These are phyloP conservation scores for Thyatira batis DNA, from an alignment of 2,888 invertebrate species.

Conservation along the genomic window DNA sequence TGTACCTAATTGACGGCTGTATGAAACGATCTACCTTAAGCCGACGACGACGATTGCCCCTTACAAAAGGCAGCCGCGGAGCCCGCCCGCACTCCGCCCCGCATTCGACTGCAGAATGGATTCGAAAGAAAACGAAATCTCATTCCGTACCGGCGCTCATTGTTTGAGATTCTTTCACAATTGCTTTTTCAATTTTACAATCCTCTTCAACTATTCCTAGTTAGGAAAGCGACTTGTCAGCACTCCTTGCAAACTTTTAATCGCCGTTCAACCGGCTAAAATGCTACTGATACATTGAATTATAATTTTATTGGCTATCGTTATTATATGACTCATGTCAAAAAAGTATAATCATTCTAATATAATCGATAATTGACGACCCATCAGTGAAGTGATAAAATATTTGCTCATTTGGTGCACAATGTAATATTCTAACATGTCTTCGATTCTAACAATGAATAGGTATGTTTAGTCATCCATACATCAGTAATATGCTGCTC, in stretches of 20 bases:
- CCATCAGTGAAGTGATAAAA: not conserved
- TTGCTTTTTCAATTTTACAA: slow-evolving; percentile 67
- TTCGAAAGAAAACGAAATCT: slow-evolving; percentile 72
- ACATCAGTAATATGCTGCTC: not conserved
- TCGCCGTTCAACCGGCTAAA: not conserved
- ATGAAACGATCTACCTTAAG: no score
- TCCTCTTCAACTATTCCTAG: slow-evolving; percentile 44
- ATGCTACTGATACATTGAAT: not conserved
- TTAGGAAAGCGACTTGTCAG: slow-evolving; percentile 29
- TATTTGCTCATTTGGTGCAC: not conserved
- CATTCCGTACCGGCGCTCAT: slow-evolving; percentile 61
- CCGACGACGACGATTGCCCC: slow-evolving; percentile 70
- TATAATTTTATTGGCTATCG: not conserved
- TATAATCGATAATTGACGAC: not conserved
- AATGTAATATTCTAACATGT: not conserved
- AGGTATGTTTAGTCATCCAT: not conserved
- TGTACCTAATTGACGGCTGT: no score
- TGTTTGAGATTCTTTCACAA: slow-evolving; percentile 69
- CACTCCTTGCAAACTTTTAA: slow-evolving; percentile 6
- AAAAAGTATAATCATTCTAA: not conserved
- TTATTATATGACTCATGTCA: not conserved
- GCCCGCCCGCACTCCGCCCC: slow-evolving; percentile 41
- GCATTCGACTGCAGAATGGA: slow-evolving; percentile 55
- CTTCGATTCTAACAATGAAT: no score
- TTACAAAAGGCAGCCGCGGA: slow-evolving; percentile 60